These are phyloP conservation scores for Ginglymostoma cirratum DNA, from an alignment of 2,113 vertebrate genomes.

Conservation along the genomic window DNA sequence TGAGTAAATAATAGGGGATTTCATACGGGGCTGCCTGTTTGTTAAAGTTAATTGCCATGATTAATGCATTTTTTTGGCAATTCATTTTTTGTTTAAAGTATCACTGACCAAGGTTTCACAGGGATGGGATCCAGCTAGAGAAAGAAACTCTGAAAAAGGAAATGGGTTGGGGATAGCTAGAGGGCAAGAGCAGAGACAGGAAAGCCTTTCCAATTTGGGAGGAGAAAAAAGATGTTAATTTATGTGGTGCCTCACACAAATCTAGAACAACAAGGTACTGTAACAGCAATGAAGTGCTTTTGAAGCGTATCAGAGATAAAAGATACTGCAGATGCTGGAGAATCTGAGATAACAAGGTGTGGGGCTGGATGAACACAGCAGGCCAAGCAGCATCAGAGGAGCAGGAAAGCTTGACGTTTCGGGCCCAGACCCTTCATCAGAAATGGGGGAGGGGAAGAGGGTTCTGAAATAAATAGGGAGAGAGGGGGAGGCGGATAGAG, in stretches of 20 bases:
- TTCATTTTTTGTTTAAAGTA: not conserved
- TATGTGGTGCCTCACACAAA: not conserved
- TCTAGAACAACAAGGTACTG: too few relatives aligned
- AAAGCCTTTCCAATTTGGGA: not conserved
- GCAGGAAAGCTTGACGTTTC: too few relatives aligned
- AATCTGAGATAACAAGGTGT: too few relatives aligned
- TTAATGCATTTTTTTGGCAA: not conserved
- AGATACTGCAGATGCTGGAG: too few relatives aligned
- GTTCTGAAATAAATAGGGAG: too few relatives aligned
- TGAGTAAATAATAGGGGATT: not conserved
- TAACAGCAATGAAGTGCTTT: not conserved
- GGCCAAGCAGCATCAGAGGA: too few relatives aligned
- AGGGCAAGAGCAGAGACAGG: not conserved
- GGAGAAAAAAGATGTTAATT: not conserved
- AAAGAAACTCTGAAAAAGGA: not conserved
- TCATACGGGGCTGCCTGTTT: not conserved
- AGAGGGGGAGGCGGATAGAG: too few relatives aligned
- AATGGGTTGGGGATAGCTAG: not conserved
- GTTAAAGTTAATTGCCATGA: not conserved
- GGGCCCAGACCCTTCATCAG: too few relatives aligned
- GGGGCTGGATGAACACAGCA: too few relatives aligned
- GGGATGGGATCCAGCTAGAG: not conserved
- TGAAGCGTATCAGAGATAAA: not conserved
- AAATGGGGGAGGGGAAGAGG: too few relatives aligned
- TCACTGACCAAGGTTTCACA: not conserved